phyloP scores from a whole-genome alignment of 2,888 invertebrate species.

The Pseudanteris insignis region DNA sequence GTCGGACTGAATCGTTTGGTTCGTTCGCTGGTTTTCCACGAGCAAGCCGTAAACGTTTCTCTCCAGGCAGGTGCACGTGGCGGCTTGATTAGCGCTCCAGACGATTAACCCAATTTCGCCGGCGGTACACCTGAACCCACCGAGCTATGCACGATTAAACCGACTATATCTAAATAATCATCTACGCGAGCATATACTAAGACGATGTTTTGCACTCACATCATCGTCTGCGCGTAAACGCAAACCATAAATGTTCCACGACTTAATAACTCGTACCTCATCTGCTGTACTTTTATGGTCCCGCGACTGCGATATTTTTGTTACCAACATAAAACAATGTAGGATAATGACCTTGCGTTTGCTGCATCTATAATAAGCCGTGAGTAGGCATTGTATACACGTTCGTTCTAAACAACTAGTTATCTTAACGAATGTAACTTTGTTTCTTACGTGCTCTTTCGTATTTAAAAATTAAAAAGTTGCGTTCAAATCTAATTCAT shows the following conservation, averaged over 20 bases:
- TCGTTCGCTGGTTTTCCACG: slow-evolving; percentile 7
- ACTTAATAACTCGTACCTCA: slow-evolving; percentile 36
- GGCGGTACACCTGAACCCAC: slow-evolving; percentile 52
- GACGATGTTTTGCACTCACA: slow-evolving; percentile 29
- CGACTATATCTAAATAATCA: slow-evolving; percentile 50
- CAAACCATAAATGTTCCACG: slow-evolving; percentile 33
- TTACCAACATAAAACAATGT: slow-evolving; percentile 32
- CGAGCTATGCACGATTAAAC: too few relatives aligned
- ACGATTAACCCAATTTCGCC: slow-evolving; percentile 59
- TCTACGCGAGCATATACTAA: slow-evolving; percentile 37
- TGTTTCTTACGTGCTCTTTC: too few relatives aligned
- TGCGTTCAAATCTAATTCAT: too few relatives aligned
- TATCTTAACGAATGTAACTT: slow-evolving; percentile 32
- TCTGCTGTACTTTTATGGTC: slow-evolving; percentile 29
- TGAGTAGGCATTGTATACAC: slow-evolving; percentile 20
- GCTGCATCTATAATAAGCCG: slow-evolving; percentile 33
- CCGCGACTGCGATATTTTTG: slow-evolving; percentile 31
- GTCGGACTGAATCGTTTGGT: too few relatives aligned
- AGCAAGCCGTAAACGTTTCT: too few relatives aligned
- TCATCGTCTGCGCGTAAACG: slow-evolving; percentile 27
- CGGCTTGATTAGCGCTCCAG: slow-evolving; percentile 52
- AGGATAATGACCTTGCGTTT: slow-evolving; percentile 37
- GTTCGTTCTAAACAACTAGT: slow-evolving; percentile 9
- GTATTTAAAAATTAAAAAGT: too few relatives aligned
- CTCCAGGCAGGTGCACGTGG: slow-evolving; percentile 18